phyloP scores from a whole-genome alignment of 2,797 vertebrate genomes.

The Epinephelus malabaricus region DNA sequence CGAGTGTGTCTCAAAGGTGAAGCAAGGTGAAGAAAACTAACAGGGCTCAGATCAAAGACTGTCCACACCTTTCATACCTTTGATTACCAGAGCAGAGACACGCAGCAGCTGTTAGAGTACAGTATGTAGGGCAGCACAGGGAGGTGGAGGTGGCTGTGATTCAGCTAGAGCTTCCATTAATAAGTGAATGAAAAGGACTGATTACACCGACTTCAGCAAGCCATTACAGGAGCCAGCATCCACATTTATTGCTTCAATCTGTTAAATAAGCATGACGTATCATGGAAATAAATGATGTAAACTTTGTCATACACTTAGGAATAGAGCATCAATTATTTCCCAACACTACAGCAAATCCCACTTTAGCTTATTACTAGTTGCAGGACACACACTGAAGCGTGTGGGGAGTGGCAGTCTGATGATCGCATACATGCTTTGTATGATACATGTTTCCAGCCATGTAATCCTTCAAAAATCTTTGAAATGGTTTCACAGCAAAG shows the following conservation, averaged over 20 bases:
- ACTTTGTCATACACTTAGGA: slow-evolving; percentile 4
- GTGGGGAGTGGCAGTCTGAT: not conserved
- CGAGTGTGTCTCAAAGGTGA: slow-evolving; percentile 13
- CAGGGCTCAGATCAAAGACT: slow-evolving; percentile 51
- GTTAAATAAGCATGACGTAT: slow-evolving; percentile 14
- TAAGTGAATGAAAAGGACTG: slow-evolving; percentile 35
- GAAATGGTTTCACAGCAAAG: slow-evolving; percentile 22
- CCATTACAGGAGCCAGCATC: slow-evolving; percentile 22
- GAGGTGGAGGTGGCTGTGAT: slow-evolving; percentile 10
- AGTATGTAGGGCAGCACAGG: slow-evolving; percentile 40
- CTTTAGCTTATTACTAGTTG: not conserved
- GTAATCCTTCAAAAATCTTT: slow-evolving; percentile 33
- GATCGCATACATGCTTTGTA: slow-evolving; percentile 2
- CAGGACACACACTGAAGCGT: not conserved
- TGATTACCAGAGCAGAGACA: slow-evolving; percentile 34
- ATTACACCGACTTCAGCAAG: slow-evolving; percentile 36
- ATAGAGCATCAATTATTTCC: slow-evolving; percentile 26
- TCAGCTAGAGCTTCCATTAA: slow-evolving; percentile 17
- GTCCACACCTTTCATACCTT: slow-evolving; percentile 18
- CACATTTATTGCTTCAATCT: slow-evolving; percentile 31
- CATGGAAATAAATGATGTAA: slow-evolving; percentile 25
- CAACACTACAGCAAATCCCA: not conserved
- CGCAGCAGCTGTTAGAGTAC: slow-evolving; percentile 47
- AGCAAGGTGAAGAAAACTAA: slow-evolving; percentile 25
- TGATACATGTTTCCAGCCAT: slow-evolving; percentile 30